These are phyloP conservation scores for Oegoconia quadripuncta DNA, from an alignment of 2,888 invertebrate genomes.

Conservation along the genomic window DNA sequence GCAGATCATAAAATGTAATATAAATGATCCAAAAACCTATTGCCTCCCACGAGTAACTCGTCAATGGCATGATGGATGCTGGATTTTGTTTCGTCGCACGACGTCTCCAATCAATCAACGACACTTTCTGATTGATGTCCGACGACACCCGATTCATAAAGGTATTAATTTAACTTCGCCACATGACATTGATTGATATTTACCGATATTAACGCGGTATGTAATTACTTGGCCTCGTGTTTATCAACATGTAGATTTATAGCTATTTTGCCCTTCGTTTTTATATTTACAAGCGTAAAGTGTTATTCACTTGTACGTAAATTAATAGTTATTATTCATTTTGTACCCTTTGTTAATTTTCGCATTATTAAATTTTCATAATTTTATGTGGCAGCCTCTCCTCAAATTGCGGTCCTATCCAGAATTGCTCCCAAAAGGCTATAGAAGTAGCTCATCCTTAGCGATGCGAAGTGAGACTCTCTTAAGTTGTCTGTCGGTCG, in stretches of 20 bases:
- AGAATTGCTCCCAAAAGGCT: too few species aligned
- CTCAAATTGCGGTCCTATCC: too few species aligned
- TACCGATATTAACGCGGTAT: constrained; percentile 51
- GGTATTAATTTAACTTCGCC: constrained; percentile 59
- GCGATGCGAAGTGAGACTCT: too few species aligned
- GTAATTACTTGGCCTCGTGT: constrained; percentile 34
- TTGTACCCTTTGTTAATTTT: too few species aligned
- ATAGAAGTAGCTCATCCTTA: too few species aligned
- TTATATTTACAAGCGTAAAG: too few species aligned
- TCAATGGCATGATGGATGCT: constrained; percentile 44
- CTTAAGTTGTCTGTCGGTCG: too few species aligned
- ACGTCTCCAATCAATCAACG: constrained; percentile 61
- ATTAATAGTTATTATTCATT: too few species aligned
- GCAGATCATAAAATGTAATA: too few species aligned
- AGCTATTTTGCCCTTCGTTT: constrained; percentile 6
- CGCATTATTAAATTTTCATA: too few species aligned
- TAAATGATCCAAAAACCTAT: neutral
- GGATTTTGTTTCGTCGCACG: constrained; percentile 47
- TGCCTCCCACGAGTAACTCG: neutral
- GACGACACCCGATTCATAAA: constrained; percentile 64
- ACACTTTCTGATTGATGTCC: constrained; percentile 58
- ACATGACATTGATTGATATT: constrained; percentile 61
- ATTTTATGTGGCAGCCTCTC: too few species aligned
- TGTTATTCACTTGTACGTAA: too few species aligned
- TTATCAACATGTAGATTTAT: constrained; percentile 9